Base-by-base conservation (phyloP, 2,888 invertebrate genomes). In the Xestia xanthographa region DNA sequence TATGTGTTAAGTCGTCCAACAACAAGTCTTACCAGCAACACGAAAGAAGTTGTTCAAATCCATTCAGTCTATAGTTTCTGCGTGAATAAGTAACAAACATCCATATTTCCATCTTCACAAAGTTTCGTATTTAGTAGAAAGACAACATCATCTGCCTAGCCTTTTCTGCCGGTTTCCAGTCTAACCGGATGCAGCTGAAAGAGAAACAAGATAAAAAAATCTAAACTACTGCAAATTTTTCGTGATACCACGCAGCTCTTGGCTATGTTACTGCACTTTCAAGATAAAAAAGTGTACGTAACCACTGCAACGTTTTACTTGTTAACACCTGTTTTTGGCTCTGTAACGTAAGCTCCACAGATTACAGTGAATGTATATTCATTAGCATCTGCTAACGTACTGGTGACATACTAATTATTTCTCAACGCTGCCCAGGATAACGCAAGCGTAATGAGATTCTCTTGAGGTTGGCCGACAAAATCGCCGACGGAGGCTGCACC, bases 381-480 rank as follows among this genome's bases (percentile, higher is more conserved):
- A 85, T 88, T 85, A 87, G 79, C 83, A 79, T 60, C 65, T 70
- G 58, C 69, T 76, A 74, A 77, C 41, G 45, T 65, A 50, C 38
- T 60, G 65, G 82, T 80, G 83, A 74, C 86, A 79, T 87, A 87
- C 86, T 89, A 85, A 86, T 79, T 88, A 87, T 90, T 90, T 82
- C 84, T 75, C 71, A 66, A 80, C 87, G 85, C 83, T 86, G 79
- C 82, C 79, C 72, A 72, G 84, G 81, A 87, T 86, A 88, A 88
- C 81, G 86, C 84, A 65, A 68, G 77, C 81, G 76, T 89, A 88
- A 88, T 88, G 86, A 90, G 88, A 90, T 89, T 89, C 83, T 75
- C 83, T 78, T 76, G 79, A 81, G 79, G 78, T 80, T 82, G 76
- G 53, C 53, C 62, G 29, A 75, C 75, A 72, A 72, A 82, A 67